phyloP scores from a whole-genome alignment of 2,888 invertebrate species.

The Archips crataeganus region DNA sequence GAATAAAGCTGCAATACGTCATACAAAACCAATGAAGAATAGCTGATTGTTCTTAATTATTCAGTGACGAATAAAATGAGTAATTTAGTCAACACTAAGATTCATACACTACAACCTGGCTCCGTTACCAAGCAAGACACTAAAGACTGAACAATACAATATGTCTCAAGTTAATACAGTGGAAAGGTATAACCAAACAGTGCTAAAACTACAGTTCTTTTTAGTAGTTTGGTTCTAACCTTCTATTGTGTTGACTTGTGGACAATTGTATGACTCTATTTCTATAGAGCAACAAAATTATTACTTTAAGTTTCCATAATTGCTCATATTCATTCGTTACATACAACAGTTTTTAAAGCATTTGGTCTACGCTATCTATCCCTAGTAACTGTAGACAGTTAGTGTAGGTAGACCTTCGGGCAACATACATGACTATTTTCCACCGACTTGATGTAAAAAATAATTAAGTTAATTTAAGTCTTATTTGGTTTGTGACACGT shows the following conservation, averaged over 20 bases:
- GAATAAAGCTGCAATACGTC: too few relatives aligned
- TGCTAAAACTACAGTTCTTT: too few relatives aligned
- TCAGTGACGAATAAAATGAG: neutral
- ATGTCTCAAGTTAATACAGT: too few relatives aligned
- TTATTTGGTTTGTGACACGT: constrained; percentile 30
- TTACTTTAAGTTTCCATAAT: neutral
- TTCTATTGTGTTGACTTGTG: neutral
- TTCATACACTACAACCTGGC: too few relatives aligned
- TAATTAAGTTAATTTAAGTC: neutral
- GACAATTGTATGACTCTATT: neutral
- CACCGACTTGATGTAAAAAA: neutral
- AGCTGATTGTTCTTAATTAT: neutral
- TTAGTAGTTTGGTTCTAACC: neutral
- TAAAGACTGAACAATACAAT: too few relatives aligned
- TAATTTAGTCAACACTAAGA: too few relatives aligned
- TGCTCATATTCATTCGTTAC: neutral
- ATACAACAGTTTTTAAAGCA: too few relatives aligned
- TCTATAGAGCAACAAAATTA: neutral
- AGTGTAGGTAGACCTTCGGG: too few relatives aligned
- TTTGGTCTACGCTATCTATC: neutral
- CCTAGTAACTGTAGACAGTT: too few relatives aligned
- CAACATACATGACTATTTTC: constrained; percentile 2
- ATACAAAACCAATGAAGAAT: neutral
- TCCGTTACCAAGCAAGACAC: too few relatives aligned
- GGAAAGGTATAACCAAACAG: too few relatives aligned